Base-by-base conservation (phyloP, 2,797 vertebrate species). In the Coregonus ussuriensis region DNA sequence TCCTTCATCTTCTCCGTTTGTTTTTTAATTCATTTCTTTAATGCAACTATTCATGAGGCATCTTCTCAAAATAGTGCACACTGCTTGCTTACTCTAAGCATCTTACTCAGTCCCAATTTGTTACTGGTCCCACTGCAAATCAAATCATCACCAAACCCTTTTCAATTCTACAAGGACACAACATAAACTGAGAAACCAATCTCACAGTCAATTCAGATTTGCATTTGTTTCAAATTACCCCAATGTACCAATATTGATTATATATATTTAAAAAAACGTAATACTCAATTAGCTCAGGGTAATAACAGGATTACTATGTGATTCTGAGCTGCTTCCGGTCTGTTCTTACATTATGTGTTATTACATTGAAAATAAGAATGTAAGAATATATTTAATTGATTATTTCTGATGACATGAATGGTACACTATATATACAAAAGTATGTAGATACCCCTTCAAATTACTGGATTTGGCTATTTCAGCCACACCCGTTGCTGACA, bases 101-200 rank as follows among this genome's bases (percentile, higher is more conserved):
- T 74, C 37, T 70, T 72, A 75, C 59, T 78, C 31, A 47, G 47
- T 69, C 81, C 63, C 52, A 54, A 72, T 53, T 31, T 53, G 41
- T 75, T 53, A 77, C 31, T 66, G 69, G 77, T 75, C 63, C 72
- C 66, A 70, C 71, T 59, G 62, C 62, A 82, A 84, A 82, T 71
- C 85, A 62, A 86, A 77, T 81, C 71, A 84, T 80, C 51, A 79
- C 71, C 83, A 84, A 77, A 72, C 59, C 47, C 18, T 78, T 79
- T 84, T 79, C 62, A 76, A 35, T 53, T 62, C 25, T 67, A 77
- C 75, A n/a, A 76, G 74, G 71, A 79, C 81, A 79, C 71, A 74
- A 37, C 78, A 63, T 77, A 31, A 83, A 76, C 79, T 79, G 66
- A 76, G 81, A 78, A 86, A 84, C 68, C 62, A 66, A 54, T 82